Evolutionary conservation across 2,113 vertebrate genomes (phyloP).

Genomic region (Fregata magnificens): DNA sequence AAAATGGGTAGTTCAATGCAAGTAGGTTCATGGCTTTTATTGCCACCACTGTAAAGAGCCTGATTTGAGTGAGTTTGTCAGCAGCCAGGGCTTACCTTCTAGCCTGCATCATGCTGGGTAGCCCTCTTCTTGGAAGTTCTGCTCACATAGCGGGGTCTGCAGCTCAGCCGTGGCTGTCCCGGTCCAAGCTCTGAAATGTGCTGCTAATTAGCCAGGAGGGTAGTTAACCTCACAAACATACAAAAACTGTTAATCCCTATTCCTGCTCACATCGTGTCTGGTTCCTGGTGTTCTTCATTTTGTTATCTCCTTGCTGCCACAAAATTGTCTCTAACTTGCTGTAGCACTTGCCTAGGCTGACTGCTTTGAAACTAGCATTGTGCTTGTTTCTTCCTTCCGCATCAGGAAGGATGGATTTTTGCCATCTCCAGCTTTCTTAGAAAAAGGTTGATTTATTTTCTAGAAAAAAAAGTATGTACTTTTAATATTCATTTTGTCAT

Average conservation of each 20-base stretch:
- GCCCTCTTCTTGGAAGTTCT: background rate
- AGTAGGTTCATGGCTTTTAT: background rate
- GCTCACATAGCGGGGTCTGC: background rate
- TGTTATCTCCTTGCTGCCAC: background rate
- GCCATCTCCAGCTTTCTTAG: background rate
- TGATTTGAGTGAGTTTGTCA: background rate
- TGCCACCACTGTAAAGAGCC: background rate
- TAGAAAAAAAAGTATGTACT: background rate
- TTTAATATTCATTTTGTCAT: background rate
- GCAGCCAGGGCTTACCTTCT: background rate
- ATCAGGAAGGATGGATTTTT: background rate
- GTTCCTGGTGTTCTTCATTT: background rate
- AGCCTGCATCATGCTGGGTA: rapidly evolving
- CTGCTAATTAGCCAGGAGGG: background rate
- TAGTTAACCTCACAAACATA: background rate
- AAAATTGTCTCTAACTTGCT: background rate
- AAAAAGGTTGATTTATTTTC: background rate
- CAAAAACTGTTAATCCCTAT: background rate
- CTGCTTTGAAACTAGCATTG: background rate
- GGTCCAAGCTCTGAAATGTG: background rate
- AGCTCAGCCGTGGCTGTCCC: background rate
- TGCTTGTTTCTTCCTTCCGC: background rate
- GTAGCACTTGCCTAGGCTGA: background rate
- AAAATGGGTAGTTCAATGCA: background rate
- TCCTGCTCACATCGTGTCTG: background rate